Percentiles rank a stretch among this genome's conserved stretches.
These are phyloP conservation scores for Amphipoea oculea DNA, from an alignment of 2,888 invertebrate genomes.

Conservation along the genomic window DNA sequence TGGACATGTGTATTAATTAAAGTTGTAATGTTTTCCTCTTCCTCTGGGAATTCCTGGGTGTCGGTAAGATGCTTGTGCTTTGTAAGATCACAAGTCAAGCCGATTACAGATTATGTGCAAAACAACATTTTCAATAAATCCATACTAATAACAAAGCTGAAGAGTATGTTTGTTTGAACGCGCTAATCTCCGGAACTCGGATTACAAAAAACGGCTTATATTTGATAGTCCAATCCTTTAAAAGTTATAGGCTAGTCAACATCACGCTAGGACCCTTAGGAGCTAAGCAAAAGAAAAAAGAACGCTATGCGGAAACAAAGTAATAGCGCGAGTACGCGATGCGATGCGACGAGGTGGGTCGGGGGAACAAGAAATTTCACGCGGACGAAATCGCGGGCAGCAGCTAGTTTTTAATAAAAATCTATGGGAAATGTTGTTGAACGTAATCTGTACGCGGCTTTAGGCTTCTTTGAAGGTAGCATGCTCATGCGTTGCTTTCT, in stretches of 20 bases:
- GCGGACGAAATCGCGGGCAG: no score
- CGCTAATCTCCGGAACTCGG: neutral
- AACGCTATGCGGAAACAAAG: neutral
- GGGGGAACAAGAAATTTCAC: no score
- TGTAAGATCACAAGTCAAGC: constrained; percentile 69
- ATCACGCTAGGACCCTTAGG: neutral
- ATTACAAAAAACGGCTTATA: no score
- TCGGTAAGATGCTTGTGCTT: constrained; percentile 85
- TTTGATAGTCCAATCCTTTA: neutral
- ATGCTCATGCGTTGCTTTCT: constrained; percentile 30
- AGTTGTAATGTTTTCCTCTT: constrained; percentile 73
- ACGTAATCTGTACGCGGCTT: neutral
- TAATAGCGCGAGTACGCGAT: no score
- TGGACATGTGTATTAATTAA: constrained; percentile 44
- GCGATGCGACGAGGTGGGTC: no score
- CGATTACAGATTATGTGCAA: neutral
- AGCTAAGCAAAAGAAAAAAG: neutral
- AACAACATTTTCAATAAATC: constrained; percentile 1
- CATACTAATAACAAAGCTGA: neutral
- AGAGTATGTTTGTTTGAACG: neutral
- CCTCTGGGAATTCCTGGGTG: constrained; percentile 68
- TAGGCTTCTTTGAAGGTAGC: constrained; percentile 29
- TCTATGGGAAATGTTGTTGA: neutral
- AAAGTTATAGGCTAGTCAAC: neutral
- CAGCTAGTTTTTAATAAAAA: neutral